Conservation (phyloP, 2,113 vertebrate species). For the Actenoides lindsayi region DNA sequence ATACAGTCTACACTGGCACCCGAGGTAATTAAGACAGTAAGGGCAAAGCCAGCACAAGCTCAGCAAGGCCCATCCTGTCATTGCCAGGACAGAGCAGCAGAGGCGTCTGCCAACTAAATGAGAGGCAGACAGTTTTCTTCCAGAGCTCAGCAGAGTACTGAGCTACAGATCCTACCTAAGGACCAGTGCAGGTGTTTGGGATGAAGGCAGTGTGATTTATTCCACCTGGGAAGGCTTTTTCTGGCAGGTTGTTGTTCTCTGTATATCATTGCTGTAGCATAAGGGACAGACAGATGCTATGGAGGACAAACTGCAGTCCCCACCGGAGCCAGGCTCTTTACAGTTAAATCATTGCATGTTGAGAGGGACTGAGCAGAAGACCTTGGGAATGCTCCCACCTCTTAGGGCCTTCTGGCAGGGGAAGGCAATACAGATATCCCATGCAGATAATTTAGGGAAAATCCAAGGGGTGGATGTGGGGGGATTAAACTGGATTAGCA, state of each 20-base stretch:
- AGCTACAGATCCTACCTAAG: background rate
- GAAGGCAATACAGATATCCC: background rate
- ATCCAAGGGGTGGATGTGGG: background rate
- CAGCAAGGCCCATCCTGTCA: background rate
- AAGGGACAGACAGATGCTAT: background rate
- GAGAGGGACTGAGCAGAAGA: background rate
- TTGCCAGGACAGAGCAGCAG: background rate
- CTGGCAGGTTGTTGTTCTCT: background rate
- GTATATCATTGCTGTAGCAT: background rate
- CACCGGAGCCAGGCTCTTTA: background rate
- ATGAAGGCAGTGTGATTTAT: background rate
- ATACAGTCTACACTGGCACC: background rate
- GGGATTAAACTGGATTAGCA: background rate
- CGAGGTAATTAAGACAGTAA: background rate
- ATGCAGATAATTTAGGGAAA: background rate
- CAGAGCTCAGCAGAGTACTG: background rate
- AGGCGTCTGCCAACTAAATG: rapidly evolving
- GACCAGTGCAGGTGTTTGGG: background rate
- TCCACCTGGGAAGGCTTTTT: background rate
- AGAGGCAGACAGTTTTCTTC: background rate
- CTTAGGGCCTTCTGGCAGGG: background rate
- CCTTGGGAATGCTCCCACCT: background rate
- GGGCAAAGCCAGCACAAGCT: background rate
- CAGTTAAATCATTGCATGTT: background rate
- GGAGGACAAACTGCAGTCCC: background rate